Base-by-base conservation (phyloP, 2,888 invertebrate genomes). In the Parasteatoda lunata region DNA sequence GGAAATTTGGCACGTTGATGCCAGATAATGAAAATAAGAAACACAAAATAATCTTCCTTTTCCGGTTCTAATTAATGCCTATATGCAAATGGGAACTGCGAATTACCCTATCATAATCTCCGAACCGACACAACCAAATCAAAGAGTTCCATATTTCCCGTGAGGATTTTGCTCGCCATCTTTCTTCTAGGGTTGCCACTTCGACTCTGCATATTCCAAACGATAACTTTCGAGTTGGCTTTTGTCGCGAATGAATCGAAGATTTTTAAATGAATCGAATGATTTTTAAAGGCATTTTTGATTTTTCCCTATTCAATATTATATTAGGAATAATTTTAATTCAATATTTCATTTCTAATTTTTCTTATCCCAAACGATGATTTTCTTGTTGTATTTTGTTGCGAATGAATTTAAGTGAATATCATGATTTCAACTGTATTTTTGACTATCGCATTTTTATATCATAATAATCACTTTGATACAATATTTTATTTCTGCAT, bases 71-170 rank as follows among this genome's bases (percentile, higher is more conserved):
- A 85, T 85, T 85, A 85, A 80, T 85, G 80, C 77, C 71, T 51
- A 54, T 77, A 85, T 80, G 85, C 85, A 80, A 85, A 85, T 85
- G 85, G 7, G 77, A 49, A 66, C 59, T 68, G 81, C 75, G 79
- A 79, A 79, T 79, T 75, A 81, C 77, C 70, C 85, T 66, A 75
- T 77, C 80, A 85, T 80, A 80, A 80, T 80, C 85, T 85, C 79
- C 85, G 80, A 80, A 80, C 85, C 76, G 85, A 85, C 85, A 85
- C 80, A 80, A 85, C 85, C 71, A 85, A 85, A 85, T 85, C 85
- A 85, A 85, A 85, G 85, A 85, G 85, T 85, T 80, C 80, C 85
- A 71, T 80, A 80, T 85, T 85, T 85, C 85, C 80, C 85, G 70
- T 9, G 80, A 72, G 85, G 30, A 7, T 84, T 84, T 75, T 47